Conservation (phyloP, 2,113 vertebrate species). For the Natator depressus region DNA sequence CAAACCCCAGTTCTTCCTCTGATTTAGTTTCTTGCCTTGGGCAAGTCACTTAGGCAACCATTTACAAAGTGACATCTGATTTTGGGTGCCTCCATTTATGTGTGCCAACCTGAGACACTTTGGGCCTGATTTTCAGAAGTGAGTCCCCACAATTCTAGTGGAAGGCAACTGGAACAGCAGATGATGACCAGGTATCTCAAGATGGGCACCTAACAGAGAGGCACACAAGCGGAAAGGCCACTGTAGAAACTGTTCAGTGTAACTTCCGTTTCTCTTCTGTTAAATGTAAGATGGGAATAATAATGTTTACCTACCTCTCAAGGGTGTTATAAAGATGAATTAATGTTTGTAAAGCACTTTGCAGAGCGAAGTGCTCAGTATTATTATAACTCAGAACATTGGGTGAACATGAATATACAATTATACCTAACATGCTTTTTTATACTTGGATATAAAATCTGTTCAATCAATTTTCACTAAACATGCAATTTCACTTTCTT, state of each 20-base stretch:
- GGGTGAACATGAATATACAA: not conserved
- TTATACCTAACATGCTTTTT: not conserved
- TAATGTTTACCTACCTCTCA: not conserved
- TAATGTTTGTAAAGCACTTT: not conserved
- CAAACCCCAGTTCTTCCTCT: not conserved
- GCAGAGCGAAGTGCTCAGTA: not conserved
- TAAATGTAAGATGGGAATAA: not conserved
- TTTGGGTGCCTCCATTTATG: not conserved
- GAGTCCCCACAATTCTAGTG: not conserved
- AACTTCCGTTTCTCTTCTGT: conserved; percentile 13
- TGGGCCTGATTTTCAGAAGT: not conserved
- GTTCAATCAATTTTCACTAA: not conserved
- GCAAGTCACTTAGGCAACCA: not conserved
- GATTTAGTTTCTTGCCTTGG: not conserved
- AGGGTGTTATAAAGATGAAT: not conserved
- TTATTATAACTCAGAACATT: not conserved
- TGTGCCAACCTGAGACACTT: not conserved
- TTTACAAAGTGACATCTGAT: not conserved
- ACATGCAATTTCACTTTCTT: not conserved
- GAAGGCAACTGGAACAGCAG: not conserved
- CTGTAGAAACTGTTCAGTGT: not conserved
- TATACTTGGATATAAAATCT: not conserved
- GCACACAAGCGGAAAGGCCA: not conserved
- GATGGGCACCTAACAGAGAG: not conserved
- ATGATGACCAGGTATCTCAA: not conserved